Evolutionary conservation across 1,140 invertebrate species (phyloP).

Genomic region (Zaprionus ghesquierei): DNA sequence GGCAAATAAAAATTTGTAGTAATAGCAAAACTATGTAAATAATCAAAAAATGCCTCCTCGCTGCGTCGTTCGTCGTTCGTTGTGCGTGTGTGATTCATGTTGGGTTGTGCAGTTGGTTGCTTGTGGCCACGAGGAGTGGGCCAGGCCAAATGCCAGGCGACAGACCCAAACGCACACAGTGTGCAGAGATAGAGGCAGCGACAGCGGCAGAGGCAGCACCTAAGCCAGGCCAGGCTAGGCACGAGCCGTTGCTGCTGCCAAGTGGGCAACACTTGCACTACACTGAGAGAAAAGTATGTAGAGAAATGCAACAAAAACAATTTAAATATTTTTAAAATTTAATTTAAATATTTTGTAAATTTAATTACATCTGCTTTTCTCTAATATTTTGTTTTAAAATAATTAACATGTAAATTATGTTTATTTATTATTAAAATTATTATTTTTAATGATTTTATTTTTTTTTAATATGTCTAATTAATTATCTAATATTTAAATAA

Average conservation of each 20-base stretch:
- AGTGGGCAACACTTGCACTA: conserved; percentile 60
- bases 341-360: neutral
- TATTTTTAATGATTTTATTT: too few relatives aligned
- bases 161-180: conserved; percentile 3
- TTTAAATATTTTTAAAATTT: neutral
- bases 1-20: conserved; percentile 81
- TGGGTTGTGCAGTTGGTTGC: conserved; percentile 29
- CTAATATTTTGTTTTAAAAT: neutral
- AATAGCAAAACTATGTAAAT: conserved; percentile 82
- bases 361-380: neutral
- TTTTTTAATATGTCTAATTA: too few relatives aligned
- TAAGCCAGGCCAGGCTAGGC: conserved; percentile 33
- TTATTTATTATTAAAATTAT: too few relatives aligned
- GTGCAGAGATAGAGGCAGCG: neutral
- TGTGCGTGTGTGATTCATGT: conserved; percentile 79
- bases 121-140: conserved; percentile 51
- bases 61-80: conserved; percentile 12
- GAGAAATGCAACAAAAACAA: neutral
- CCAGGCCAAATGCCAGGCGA: conserved; percentile 5
- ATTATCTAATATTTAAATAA: too few relatives aligned
- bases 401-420: too few relatives aligned
- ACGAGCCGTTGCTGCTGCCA: conserved; percentile 62
- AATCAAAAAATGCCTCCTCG: conserved; percentile 66
- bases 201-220: conserved; percentile 1
- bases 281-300: neutral